Evolutionary conservation across 2,888 invertebrate species (phyloP).

Genomic region (Pristionchus japonicus): DNA sequence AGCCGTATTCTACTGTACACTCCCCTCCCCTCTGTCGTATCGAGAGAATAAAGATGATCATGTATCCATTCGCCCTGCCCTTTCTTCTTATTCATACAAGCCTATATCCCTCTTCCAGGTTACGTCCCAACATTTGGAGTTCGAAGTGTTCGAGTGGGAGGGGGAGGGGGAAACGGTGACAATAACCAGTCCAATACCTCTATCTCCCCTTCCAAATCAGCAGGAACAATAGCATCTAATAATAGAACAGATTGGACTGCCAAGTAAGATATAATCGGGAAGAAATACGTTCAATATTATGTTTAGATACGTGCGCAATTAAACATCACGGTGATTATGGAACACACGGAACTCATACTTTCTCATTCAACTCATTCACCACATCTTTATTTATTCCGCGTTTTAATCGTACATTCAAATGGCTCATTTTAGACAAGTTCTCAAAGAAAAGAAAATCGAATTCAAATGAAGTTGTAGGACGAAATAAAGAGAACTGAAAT

Average conservation of each 20-base stretch:
- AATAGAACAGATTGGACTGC: slow-evolving; percentile 86
- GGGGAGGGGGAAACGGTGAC: slow-evolving; percentile 75
- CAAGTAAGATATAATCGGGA: slow-evolving; percentile 79
- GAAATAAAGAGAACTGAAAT: not conserved
- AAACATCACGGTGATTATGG: slow-evolving; percentile 7
- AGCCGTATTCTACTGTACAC: slow-evolving; percentile 52
- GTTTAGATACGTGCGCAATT: slow-evolving; percentile 24
- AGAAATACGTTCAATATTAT: not conserved
- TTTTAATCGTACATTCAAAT: not conserved
- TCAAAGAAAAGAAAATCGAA: not conserved
- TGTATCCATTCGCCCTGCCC: too few species aligned
- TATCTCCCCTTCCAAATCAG: slow-evolving; percentile 2
- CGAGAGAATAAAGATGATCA: too few species aligned
- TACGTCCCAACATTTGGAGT: slow-evolving; percentile 66
- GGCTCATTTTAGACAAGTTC: not conserved
- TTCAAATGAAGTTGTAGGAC: not conserved
- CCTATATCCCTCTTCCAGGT: slow-evolving; percentile 60
- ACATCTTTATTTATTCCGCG: not conserved
- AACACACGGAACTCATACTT: not conserved
- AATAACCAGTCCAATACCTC: slow-evolving; percentile 73
- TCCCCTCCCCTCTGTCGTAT: too few species aligned
- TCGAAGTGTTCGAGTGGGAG: slow-evolving; percentile 44
- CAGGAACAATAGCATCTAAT: slow-evolving; percentile 64
- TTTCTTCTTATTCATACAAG: not conserved
- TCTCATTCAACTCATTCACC: not conserved